Conservation (phyloP, 2,113 vertebrate genomes). For the Cyprinodon tularosa region DNA sequence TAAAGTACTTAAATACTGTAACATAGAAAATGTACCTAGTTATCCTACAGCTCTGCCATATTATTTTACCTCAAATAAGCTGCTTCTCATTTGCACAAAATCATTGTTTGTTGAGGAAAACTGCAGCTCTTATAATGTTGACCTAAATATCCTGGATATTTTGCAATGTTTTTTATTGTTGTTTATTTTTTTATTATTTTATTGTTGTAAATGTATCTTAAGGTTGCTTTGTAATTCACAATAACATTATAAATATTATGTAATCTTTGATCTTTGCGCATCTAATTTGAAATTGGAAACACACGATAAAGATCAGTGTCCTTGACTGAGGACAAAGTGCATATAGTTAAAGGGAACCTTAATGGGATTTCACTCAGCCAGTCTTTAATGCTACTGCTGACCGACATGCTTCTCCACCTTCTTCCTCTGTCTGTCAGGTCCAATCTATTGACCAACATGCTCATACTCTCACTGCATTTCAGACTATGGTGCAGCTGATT, state of each 20-base stretch:
- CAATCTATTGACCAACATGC: conserved; percentile 4
- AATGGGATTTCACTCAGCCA: conserved; percentile 60
- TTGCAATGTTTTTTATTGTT: neutral
- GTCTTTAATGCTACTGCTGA: conserved; percentile 28
- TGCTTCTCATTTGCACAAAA: neutral
- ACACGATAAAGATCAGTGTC: conserved; percentile 36
- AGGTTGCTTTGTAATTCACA: neutral
- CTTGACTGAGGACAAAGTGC: conserved; percentile 43
- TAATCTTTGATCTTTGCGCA: neutral
- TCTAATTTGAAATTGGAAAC: conserved; percentile 8
- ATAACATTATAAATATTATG: neutral
- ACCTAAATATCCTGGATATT: neutral
- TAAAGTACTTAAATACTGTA: no score
- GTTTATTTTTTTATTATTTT: neutral
- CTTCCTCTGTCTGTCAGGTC: conserved; percentile 4
- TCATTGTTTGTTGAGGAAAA: neutral
- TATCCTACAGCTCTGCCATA: no score
- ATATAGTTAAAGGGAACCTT: conserved; percentile 57
- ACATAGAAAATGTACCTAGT: no score
- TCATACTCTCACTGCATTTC: conserved; percentile 27
- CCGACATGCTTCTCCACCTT: conserved; percentile 5
- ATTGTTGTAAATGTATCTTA: neutral
- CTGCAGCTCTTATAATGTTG: no score
- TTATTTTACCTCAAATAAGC: neutral
- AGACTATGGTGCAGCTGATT: neutral